A percentile compares a stretch with the other conserved stretches of the same genome.
Conservation (phyloP, 2,888 invertebrate genomes). For the Merodon equestris region DNA sequence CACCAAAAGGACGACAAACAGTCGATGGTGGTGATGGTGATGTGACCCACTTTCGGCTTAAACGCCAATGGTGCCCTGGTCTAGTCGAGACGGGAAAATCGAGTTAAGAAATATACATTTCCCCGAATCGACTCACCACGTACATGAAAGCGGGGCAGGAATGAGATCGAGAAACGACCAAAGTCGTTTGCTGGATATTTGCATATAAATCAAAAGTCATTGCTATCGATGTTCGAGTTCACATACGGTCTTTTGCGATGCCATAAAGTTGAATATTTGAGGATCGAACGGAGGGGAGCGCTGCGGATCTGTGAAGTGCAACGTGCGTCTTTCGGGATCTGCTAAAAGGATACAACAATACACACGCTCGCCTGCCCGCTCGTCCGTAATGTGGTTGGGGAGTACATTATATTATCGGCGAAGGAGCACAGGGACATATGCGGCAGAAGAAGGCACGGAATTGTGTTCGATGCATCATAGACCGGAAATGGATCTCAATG, state of each 20-base stretch:
- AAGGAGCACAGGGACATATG: too few relatives aligned
- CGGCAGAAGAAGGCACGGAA: too few relatives aligned
- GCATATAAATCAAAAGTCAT: constrained; percentile 66
- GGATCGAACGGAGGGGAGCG: too few relatives aligned
- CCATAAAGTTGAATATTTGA: too few relatives aligned
- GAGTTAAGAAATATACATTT: constrained; percentile 43
- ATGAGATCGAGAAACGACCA: too few relatives aligned
- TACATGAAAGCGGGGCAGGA: constrained; percentile 13
- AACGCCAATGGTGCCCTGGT: not conserved
- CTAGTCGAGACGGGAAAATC: not conserved
- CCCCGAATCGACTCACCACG: not conserved
- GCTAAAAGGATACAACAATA: too few relatives aligned
- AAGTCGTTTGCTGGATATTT: constrained; percentile 49
- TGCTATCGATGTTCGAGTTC: constrained; percentile 30
- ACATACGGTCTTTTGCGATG: constrained; percentile 36
- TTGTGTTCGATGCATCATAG: constrained; percentile 30
- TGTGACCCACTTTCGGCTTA: constrained; percentile 38
- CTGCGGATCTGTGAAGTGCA: too few relatives aligned
- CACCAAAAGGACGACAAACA: too few relatives aligned
- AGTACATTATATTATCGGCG: too few relatives aligned
- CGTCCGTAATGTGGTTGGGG: constrained; percentile 7
- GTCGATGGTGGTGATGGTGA: constrained; percentile 16
- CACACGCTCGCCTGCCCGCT: not conserved
- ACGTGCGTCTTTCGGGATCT: too few relatives aligned
- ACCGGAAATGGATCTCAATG: constrained; percentile 34